Conservation (phyloP, 92 coral and sea anemone species). For the Desmophyllum pertusum region DNA sequence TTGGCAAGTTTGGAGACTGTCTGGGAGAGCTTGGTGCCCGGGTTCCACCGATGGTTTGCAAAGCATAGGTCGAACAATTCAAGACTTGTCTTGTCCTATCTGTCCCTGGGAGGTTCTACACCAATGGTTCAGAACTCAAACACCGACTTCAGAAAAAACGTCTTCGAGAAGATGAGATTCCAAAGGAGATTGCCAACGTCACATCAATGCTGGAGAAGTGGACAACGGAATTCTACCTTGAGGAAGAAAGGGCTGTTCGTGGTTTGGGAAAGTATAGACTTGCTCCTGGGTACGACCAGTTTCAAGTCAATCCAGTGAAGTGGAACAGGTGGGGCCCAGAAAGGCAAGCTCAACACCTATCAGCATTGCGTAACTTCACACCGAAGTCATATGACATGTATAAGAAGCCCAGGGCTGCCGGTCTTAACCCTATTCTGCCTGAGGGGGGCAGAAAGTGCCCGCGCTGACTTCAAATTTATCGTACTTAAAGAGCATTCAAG, state of each 20-base stretch:
- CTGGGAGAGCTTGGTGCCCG: conserved; percentile 46
- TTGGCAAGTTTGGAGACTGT: conserved; percentile 40
- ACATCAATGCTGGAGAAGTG: conserved; percentile 25
- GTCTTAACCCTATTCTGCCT: too few relatives aligned
- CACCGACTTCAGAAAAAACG: conserved; percentile 63
- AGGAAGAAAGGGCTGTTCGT: conserved; percentile 46
- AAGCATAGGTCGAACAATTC: conserved; percentile 49
- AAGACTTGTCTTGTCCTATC: conserved; percentile 58
- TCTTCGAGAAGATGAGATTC: conserved; percentile 49
- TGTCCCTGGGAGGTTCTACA: conserved; percentile 51
- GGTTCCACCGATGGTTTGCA: conserved; percentile 58
- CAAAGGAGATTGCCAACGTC: conserved; percentile 36
- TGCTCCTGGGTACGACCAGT: conserved; percentile 64
- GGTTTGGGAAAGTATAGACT: conserved; percentile 70
- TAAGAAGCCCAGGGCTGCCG: conserved; percentile 58
- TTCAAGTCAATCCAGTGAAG: conserved; percentile 45
- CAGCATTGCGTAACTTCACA: conserved; percentile 38
- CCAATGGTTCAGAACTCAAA: conserved; percentile 61
- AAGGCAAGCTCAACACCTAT: conserved; percentile 47
- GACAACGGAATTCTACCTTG: conserved; percentile 35
- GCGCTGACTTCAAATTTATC: too few relatives aligned
- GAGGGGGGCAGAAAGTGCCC: too few relatives aligned
- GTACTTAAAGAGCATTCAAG: too few relatives aligned
- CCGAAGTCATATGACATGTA: conserved; percentile 54
- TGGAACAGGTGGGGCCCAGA: conserved; percentile 68